A percentile compares a stretch with the other conserved stretches of the same genome.
phyloP scores from a whole-genome alignment of 2,888 invertebrate genomes.

The Dicyrtoma fusca region DNA sequence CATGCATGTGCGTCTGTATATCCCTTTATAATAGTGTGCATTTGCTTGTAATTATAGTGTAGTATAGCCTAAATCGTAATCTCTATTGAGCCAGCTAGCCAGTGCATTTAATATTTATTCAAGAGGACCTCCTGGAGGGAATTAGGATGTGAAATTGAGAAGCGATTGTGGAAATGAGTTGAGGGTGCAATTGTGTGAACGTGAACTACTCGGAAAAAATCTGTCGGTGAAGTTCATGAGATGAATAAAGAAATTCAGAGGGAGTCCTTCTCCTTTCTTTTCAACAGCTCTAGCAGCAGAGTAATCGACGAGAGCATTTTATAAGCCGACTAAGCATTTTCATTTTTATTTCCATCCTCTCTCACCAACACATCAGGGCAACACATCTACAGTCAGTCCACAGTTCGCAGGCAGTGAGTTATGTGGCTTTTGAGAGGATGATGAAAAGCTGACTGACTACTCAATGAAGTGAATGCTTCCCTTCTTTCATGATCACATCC shows the following conservation, averaged over 20 bases:
- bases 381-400: not conserved
- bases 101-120: conserved; percentile 8
- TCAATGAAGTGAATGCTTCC: conserved; percentile 16
- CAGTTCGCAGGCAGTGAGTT: not conserved
- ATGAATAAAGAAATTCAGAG: conserved; percentile 20
- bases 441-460: conserved; percentile 12
- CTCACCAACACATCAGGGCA: no score
- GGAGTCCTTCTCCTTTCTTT: conserved; percentile 8
- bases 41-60: no score
- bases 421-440: not conserved
- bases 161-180: conserved; percentile 11
- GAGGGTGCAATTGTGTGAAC: conserved; percentile 22
- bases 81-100: no score
- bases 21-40: no score
- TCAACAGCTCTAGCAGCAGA: no score
- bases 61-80: no score
- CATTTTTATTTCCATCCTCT: no score
- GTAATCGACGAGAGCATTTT: no score
- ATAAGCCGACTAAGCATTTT: conserved; percentile 17
- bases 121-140: conserved; percentile 5
- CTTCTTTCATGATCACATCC: no score
- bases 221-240: conserved; percentile 26
- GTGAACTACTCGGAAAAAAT: conserved; percentile 15
- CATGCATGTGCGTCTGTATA: no score
- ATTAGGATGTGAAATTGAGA: not conserved